These are phyloP conservation scores for Darevskia mixta DNA, from an alignment of 2,797 vertebrate species.

Conservation along the genomic window DNA sequence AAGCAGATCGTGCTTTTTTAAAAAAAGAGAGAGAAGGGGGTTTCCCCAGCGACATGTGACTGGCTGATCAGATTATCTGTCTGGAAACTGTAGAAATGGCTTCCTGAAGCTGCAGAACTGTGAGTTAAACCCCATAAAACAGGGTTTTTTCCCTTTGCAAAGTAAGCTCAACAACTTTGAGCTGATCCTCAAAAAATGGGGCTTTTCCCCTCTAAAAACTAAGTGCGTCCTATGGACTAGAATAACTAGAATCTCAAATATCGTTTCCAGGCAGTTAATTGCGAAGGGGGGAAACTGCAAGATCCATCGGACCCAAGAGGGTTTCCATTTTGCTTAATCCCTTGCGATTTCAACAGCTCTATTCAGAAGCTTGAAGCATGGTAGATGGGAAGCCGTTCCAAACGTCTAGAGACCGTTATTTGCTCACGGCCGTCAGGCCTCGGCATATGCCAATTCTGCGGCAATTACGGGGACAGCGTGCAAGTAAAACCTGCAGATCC, in stretches of 20 bases:
- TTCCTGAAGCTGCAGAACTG: too few relatives aligned
- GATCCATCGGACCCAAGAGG: background rate
- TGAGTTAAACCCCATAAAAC: too few relatives aligned
- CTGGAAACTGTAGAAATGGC: too few relatives aligned
- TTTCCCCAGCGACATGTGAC: too few relatives aligned
- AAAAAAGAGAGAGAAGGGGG: too few relatives aligned
- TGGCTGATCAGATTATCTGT: too few relatives aligned
- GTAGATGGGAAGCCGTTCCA: background rate
- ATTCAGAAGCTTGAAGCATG: background rate
- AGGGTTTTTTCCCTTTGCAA: too few relatives aligned
- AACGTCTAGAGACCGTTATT: background rate
- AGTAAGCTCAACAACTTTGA: too few relatives aligned
- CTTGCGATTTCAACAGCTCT: background rate
- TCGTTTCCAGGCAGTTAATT: too few relatives aligned
- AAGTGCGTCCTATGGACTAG: background rate
- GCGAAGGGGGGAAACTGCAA: background rate
- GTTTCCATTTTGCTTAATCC: background rate
- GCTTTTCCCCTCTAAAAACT: too few relatives aligned
- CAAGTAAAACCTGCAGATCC: slow-evolving; percentile 1
- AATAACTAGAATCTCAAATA: background rate
- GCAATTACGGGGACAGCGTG: background rate
- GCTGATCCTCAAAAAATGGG: too few relatives aligned
- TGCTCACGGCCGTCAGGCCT: background rate
- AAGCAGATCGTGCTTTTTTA: too few relatives aligned
- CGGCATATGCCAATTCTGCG: background rate